A percentile compares a stretch with the other conserved stretches of the same genome.
phyloP scores from a whole-genome alignment of 2,113 vertebrate species.

The Centropus bengalensis region DNA sequence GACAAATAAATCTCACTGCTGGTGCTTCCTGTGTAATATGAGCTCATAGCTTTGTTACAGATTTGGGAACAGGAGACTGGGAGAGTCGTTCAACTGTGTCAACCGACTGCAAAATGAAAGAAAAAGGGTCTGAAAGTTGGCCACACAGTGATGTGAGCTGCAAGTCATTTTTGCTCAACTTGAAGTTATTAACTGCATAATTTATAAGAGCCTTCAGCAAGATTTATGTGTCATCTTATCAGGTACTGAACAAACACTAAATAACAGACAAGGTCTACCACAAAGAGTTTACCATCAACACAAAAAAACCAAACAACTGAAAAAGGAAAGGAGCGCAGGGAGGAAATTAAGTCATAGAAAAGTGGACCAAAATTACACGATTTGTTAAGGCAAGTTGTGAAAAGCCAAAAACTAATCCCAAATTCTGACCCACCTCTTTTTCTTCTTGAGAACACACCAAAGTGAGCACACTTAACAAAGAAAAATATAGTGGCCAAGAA shows the following conservation, averaged over 20 bases:
- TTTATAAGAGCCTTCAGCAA: slow-evolving; percentile 30
- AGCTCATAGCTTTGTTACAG: not conserved
- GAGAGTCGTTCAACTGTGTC: slow-evolving; percentile 2
- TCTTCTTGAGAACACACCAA: not conserved
- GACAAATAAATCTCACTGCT: slow-evolving; percentile 29
- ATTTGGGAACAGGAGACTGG: not conserved
- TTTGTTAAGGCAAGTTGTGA: not conserved
- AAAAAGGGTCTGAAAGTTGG: not conserved
- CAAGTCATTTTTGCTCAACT: not conserved
- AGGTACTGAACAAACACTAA: slow-evolving; percentile 8
- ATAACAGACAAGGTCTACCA: not conserved
- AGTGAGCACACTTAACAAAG: not conserved
- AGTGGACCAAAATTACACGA: not conserved
- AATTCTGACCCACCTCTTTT: not conserved
- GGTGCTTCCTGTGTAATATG: not conserved
- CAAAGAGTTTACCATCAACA: not conserved
- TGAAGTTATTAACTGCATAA: slow-evolving; percentile 9
- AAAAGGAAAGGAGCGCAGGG: not conserved
- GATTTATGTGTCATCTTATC: not conserved
- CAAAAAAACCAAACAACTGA: not conserved
- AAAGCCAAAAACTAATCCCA: not conserved
- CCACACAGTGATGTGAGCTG: not conserved
- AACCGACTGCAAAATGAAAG: not conserved
- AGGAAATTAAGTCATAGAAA: not conserved
- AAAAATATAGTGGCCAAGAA: not conserved